Base-by-base conservation (phyloP, 2,113 vertebrate species). In the Rhinoderma darwinii region DNA sequence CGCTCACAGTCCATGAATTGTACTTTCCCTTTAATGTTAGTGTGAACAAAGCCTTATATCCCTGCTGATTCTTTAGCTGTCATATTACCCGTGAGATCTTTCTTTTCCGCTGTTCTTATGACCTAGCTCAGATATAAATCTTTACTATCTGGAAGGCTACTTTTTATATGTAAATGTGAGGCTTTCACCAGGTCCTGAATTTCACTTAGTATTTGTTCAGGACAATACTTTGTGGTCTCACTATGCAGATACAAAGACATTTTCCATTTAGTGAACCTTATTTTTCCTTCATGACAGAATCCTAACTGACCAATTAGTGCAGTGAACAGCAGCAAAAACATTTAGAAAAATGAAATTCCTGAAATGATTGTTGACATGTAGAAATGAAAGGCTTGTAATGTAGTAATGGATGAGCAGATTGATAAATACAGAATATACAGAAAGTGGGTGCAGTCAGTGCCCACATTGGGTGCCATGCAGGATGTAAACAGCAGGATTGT, bases 361-460 rank as follows among this genome's bases (percentile, higher is more conserved):
- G 27, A 32, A 68, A 61, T 61, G n/a, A 61, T 61, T 22, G 15
- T 37, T 70, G 59, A 63, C 1, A 1, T 30, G n/a, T 66, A 12
- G 20, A 25, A 68, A 68, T 17, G 30, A 35, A n/a, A 37, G 30
- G 32, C 63, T 68, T 20, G 32, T 63, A 79, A 63, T 86, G 70
- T 41, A 66, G 25, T 68, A 68, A 43, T 68, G 30, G 37, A 84
- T 75, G 41, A 41, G 32, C n/a, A 76, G 83, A 84, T 63, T 84
- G 59, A 25, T 32, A 25, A 25, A 70, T 44, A 50, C 15, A 78
- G 50, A 51, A 12, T 15, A 66, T 6, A 43, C 22, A 73, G 70
- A 61, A 84, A 74, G 32, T 63, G 66, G 70, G 51, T 41, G 17
- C 15, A 8, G 11, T 20, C 4, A 37, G 20, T 54, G 12, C 66